Percentiles rank a stretch among this genome's conserved stretches.
phyloP scores from a whole-genome alignment of 30 jellyfish, hydroid and myxozoan genomes.

The Aurelia sp. region DNA sequence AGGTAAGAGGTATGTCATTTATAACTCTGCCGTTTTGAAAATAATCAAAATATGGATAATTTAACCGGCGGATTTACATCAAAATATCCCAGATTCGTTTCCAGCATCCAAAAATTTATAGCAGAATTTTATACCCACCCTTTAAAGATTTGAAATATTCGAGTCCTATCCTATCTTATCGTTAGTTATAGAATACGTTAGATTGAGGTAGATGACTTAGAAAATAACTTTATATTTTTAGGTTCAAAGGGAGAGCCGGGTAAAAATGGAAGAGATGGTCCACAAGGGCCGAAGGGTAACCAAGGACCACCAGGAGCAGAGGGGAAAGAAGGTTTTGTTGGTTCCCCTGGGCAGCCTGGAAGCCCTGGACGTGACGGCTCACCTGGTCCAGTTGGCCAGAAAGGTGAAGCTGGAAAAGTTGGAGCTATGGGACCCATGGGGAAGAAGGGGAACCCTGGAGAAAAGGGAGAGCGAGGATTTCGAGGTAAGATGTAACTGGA shows the following conservation, averaged over 20 bases:
- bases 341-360: conserved; percentile 46
- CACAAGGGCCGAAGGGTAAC: conserved; percentile 45
- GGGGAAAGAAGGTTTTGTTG: conserved; percentile 74
- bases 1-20: not conserved
- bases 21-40: no score
- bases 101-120: no score
- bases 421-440: conserved; percentile 77
- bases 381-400: conserved; percentile 34
- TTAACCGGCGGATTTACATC: no score
- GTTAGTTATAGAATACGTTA: no score
- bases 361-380: conserved; percentile 9
- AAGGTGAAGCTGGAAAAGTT: conserved; percentile 21
- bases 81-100: no score
- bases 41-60: no score
- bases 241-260: conserved; percentile 49
- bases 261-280: conserved; percentile 11
- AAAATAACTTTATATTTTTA: no score
- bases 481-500: conserved; percentile 42
- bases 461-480: conserved; percentile 79
- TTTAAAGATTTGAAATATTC: no score
- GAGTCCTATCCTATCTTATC: no score
- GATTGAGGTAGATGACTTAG: no score
- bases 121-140: no score
- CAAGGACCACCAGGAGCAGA: conserved; percentile 57
- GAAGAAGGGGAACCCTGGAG: conserved; percentile 67